phyloP scores from a whole-genome alignment of 2,113 vertebrate species.

The Xiphophorus maculatus region DNA sequence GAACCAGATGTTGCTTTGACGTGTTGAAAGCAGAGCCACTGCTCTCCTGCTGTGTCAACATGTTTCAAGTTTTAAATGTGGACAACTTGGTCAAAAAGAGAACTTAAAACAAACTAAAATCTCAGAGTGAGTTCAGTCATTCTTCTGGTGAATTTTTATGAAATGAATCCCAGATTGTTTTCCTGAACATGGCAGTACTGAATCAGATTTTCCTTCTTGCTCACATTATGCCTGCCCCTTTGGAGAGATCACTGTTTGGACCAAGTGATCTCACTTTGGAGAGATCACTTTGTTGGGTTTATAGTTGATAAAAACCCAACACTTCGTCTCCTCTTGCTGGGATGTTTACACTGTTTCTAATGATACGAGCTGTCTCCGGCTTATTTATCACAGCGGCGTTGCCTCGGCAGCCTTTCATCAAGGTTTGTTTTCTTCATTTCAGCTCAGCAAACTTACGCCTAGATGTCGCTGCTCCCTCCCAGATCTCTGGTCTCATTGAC shows the following conservation, averaged over 20 bases:
- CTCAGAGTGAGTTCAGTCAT: background rate
- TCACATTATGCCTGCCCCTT: no score
- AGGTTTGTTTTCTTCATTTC: background rate
- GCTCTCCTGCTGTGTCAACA: background rate
- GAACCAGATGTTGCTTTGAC: background rate
- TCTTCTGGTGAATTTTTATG: background rate
- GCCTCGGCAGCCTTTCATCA: no score
- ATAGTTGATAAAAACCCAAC: background rate
- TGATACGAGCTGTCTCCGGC: background rate
- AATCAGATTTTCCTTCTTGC: background rate
- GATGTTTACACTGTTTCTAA: background rate
- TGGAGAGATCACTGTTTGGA: background rate
- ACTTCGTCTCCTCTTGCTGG: background rate
- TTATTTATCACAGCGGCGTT: no score
- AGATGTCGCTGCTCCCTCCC: background rate
- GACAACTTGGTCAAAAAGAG: background rate
- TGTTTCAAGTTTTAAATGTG: background rate
- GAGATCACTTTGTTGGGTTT: background rate
- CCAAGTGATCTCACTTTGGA: no score
- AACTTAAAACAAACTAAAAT: background rate
- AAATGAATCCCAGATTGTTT: background rate
- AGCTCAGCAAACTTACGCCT: conserved; percentile 4
- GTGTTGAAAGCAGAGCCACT: background rate
- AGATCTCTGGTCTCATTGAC: background rate
- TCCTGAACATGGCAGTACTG: no score